These are phyloP conservation scores for Pitangus sulphuratus DNA, from an alignment of 2,797 vertebrate species.

Conservation along the genomic window DNA sequence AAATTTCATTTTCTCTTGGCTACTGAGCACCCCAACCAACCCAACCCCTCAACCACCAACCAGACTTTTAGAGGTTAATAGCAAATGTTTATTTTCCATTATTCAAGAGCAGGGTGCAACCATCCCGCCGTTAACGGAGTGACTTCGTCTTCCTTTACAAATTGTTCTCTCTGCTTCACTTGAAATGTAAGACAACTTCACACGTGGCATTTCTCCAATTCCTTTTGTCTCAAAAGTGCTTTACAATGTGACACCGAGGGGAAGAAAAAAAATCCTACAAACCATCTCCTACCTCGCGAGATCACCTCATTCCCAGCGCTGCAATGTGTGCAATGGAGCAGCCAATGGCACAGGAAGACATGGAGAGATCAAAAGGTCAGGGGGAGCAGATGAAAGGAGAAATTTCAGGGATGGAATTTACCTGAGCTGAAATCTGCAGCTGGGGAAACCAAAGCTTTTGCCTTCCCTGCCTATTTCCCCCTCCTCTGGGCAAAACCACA, in stretches of 20 bases:
- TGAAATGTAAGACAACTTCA: neutral
- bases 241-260: neutral
- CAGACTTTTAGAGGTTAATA: slow-evolving; percentile 14
- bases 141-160: neutral
- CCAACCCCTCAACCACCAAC: neutral
- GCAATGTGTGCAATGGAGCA: neutral
- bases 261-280: neutral
- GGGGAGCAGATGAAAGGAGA: neutral
- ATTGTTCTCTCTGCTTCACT: neutral
- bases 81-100: slow-evolving; percentile 59
- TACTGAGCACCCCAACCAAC: neutral
- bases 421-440: neutral
- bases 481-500: neutral
- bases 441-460: neutral
- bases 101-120: slow-evolving; percentile 30
- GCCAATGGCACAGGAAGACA: neutral
- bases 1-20: neutral
- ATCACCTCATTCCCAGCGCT: neutral
- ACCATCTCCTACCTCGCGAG: neutral
- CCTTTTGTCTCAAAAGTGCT: slow-evolving; percentile 45
- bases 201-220: neutral
- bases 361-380: neutral
- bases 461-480: neutral
- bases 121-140: neutral
- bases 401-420: neutral